Conservation (phyloP, 1,140 invertebrate genomes). For the Pomacea maculata region DNA sequence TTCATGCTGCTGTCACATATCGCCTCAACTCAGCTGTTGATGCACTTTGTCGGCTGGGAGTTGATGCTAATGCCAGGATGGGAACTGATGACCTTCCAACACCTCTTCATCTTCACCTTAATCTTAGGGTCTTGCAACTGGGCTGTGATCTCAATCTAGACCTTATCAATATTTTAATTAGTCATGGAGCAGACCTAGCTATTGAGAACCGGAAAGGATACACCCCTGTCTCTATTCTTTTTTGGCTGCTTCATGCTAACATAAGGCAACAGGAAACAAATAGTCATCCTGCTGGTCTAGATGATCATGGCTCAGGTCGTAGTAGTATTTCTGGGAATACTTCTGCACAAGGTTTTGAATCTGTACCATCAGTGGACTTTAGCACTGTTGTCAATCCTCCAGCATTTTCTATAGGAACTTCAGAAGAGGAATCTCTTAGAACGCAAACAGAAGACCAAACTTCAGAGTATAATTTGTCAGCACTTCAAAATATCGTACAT, state of each 20-base stretch:
- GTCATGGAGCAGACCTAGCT: constrained; percentile 13
- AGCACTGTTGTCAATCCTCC: too few relatives aligned
- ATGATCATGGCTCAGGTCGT: too few relatives aligned
- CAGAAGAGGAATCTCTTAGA: too few relatives aligned
- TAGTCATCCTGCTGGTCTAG: too few relatives aligned
- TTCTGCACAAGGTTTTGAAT: too few relatives aligned
- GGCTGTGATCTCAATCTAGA: neutral
- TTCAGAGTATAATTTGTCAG: too few relatives aligned
- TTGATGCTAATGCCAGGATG: constrained; percentile 5
- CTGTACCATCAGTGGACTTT: too few relatives aligned
- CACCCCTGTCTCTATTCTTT: constrained; percentile 6
- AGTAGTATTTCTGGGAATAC: too few relatives aligned
- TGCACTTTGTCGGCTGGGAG: constrained; percentile 1
- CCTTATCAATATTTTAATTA: neutral
- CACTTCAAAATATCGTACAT: too few relatives aligned
- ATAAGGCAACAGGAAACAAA: neutral
- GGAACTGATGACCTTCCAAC: neutral
- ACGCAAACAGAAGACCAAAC: too few relatives aligned
- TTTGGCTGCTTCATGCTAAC: constrained; percentile 11
- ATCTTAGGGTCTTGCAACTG: constrained; percentile 1
- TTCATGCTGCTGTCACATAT: constrained; percentile 4
- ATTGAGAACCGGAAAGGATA: neutral
- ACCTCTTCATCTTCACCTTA: neutral
- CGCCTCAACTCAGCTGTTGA: neutral
- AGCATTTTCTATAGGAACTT: too few relatives aligned